Percentiles rank a stretch among this genome's conserved stretches.
Evolutionary conservation across 2,797 vertebrate species (phyloP).

Genomic region (Hydrophis major): DNA sequence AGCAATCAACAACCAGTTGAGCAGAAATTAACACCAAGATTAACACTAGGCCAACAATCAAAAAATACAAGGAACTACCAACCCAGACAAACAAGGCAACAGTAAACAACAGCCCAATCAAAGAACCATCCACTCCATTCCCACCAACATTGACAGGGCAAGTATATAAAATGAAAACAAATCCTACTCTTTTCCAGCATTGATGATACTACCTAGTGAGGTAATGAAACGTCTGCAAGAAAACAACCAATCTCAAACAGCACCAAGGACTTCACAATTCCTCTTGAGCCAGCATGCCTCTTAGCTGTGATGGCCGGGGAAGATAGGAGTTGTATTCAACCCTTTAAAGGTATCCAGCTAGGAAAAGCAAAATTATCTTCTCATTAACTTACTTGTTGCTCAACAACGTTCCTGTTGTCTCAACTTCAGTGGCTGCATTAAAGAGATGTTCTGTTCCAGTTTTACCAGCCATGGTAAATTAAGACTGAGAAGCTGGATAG

Average conservation of each 20-base stretch:
- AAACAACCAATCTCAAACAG: not conserved
- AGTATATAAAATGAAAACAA: not conserved
- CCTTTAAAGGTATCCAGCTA: not conserved
- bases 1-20: not conserved
- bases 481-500: not conserved
- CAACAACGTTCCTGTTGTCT: not conserved
- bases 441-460: slow-evolving; percentile 15
- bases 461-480: slow-evolving; percentile 12
- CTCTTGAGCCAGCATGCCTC: not conserved
- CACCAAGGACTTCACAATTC: not conserved
- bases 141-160: not conserved
- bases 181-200: too few relatives aligned
- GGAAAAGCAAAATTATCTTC: not conserved
- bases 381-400: slow-evolving; percentile 15
- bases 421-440: slow-evolving; percentile 13
- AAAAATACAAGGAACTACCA: too few relatives aligned
- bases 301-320: not conserved
- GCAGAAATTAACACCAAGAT: too few relatives aligned
- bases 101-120: not conserved
- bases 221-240: too few relatives aligned
- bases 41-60: too few relatives aligned
- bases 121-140: too few relatives aligned
- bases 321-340: not conserved
- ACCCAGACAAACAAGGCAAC: too few relatives aligned
- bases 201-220: too few relatives aligned